Percentiles rank a stretch among this genome's conserved stretches.
Conservation (phyloP, 1,140 invertebrate genomes). For the Leguminivora glycinivorella region DNA sequence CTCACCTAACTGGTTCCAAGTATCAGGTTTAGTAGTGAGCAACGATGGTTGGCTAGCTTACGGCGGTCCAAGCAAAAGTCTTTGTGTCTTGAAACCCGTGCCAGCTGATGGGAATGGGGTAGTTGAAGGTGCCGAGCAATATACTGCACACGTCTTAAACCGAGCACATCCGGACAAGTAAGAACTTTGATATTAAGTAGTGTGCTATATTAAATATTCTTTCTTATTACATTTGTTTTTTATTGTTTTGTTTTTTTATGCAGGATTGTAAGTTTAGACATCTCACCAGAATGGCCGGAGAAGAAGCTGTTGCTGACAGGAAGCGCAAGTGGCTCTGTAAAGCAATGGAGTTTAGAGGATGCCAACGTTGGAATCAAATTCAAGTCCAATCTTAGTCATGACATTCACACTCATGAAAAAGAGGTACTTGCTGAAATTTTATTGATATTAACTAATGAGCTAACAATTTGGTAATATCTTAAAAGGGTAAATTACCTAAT, state of each 20-base stretch:
- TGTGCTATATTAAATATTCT: no score
- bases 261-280: slow-evolving; percentile 80
- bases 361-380: slow-evolving; percentile 47
- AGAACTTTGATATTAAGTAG: slow-evolving; percentile 33
- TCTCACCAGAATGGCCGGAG: slow-evolving; percentile 79
- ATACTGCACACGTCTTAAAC: slow-evolving; percentile 49
- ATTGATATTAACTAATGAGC: neutral
- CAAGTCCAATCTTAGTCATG: slow-evolving; percentile 70
- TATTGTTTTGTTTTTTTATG: slow-evolving; percentile 39
- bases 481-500: no score
- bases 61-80: slow-evolving; percentile 78
- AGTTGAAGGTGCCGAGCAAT: slow-evolving; percentile 43
- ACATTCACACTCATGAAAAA: slow-evolving; percentile 76
- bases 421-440: slow-evolving; percentile 49
- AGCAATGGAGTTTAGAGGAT: slow-evolving; percentile 81
- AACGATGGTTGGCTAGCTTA: slow-evolving; percentile 83
- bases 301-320: slow-evolving; percentile 77
- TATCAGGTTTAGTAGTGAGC: slow-evolving; percentile 80
- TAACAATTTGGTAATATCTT: neutral
- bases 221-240: no score
- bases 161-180: slow-evolving; percentile 60
- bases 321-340: slow-evolving; percentile 81
- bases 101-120: slow-evolving; percentile 37
- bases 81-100: slow-evolving; percentile 62
- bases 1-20: slow-evolving; percentile 87